Base-by-base conservation (phyloP, 64 coral and sea anemone species). In the Porites lutea region DNA sequence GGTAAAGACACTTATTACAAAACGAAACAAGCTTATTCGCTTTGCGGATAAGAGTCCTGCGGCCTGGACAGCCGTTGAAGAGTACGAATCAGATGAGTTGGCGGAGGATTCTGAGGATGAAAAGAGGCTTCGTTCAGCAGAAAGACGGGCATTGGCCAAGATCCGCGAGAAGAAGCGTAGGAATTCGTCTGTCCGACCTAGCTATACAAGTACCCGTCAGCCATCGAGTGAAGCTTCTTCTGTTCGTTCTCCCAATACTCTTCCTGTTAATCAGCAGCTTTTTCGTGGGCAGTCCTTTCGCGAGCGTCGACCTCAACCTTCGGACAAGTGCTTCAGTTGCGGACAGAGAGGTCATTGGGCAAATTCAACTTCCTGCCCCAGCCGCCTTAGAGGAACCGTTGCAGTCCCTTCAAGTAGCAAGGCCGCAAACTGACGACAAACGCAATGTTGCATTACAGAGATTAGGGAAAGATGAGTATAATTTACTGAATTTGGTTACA, bases 271-370 rank as follows among this genome's bases (percentile, higher is more conserved):
- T 82, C 78, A 82, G 78, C 78, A 62, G 5, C 88, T 68, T 66
- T 79, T 79, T 79, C 37, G 45, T 75, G 20, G 59, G 70, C 54
- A 77, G 74, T 75, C 71, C 72, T 89, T 89, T 94, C 86, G 87
- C 15, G 76, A 13, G 49, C 74, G 92, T 88, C 83, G 52, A 12
- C 75, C 92, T 54, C 62, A 84, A 23, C 85, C 92, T 71, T 72
- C 84, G 0, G 67, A 89, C 86, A 94, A 94, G 45, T 89, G 86
- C 54, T 94, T 82, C 78, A 74, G 52, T 44, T 94, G 92, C 27
- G 86, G 79, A 3, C 93, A 89, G 59, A 74, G 47, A 74, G 91
- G 72, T n/a, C 91, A 65, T 69, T 85, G 80, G 71, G 62, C 72
- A 22, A 51, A 86, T 75, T 66, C 77, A 59, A 27, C 52, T 59